phyloP scores from a whole-genome alignment of 2,888 invertebrate genomes.

The Zaprionus obscuricornis region DNA sequence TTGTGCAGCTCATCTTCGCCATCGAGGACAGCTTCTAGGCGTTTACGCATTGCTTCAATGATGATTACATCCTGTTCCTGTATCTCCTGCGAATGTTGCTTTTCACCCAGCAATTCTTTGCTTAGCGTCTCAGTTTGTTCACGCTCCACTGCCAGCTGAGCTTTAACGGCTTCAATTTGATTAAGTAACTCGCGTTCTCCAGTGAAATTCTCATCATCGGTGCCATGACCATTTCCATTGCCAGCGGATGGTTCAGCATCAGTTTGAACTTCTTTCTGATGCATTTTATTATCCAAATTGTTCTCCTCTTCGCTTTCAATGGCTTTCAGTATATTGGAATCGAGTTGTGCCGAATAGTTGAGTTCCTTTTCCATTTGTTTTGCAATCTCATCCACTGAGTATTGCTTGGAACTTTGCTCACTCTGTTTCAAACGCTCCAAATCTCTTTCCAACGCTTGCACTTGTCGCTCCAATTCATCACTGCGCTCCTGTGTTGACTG shows the following conservation, averaged over 20 bases:
- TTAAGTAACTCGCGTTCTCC: slow-evolving; percentile 81
- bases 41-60: slow-evolving; percentile 87
- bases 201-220: slow-evolving; percentile 81
- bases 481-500: slow-evolving; percentile 64
- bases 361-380: slow-evolving; percentile 86
- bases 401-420: slow-evolving; percentile 79
- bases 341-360: slow-evolving; percentile 86
- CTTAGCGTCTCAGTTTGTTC: slow-evolving; percentile 85
- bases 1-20: slow-evolving; percentile 87
- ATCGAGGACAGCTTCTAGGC: slow-evolving; percentile 87
- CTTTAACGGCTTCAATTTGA: slow-evolving; percentile 75
- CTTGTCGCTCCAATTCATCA: slow-evolving; percentile 84
- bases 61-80: slow-evolving; percentile 88
- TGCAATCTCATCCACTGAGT: slow-evolving; percentile 85
- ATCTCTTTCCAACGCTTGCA: slow-evolving; percentile 84
- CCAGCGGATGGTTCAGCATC: slow-evolving; percentile 34
- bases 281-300: slow-evolving; percentile 74
- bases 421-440: slow-evolving; percentile 78
- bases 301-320: slow-evolving; percentile 85
- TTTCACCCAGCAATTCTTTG: slow-evolving; percentile 85
- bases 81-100: slow-evolving; percentile 85
- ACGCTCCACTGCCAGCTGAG: slow-evolving; percentile 76
- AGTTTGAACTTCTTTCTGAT: slow-evolving; percentile 59
- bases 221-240: slow-evolving; percentile 75
- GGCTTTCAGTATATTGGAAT: slow-evolving; percentile 85